Percentiles rank a stretch among this genome's conserved stretches.
Conservation (phyloP, 2,888 invertebrate species). For the Aproaerema taeniolella region DNA sequence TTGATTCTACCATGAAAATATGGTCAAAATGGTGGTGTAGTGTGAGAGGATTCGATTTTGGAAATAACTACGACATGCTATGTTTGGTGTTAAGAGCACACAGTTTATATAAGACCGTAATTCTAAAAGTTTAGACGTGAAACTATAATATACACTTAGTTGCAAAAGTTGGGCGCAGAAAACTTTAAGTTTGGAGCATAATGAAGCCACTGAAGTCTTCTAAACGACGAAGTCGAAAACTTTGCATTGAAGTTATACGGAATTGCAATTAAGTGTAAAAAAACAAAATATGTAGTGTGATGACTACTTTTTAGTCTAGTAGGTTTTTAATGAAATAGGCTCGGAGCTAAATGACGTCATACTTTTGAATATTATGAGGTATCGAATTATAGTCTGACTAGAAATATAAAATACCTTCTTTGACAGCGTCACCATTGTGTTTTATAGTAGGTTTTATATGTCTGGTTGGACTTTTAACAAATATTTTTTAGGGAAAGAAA, state of each 20-base stretch:
- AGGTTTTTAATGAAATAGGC: no score
- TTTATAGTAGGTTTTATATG: no score
- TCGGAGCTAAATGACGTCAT: no score
- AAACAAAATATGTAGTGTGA: background rate
- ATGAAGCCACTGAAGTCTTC: background rate
- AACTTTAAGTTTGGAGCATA: background rate
- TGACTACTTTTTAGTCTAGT: background rate
- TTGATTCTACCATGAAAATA: no score
- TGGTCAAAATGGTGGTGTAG: background rate
- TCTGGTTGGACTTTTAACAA: no score
- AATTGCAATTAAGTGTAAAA: background rate
- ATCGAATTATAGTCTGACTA: no score
- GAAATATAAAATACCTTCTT: no score
- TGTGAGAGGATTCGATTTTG: background rate
- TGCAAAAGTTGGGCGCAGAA: constrained; percentile 23
- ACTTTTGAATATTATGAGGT: no score
- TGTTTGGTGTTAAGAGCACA: background rate
- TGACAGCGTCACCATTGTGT: no score
- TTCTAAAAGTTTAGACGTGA: constrained; percentile 10
- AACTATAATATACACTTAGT: constrained; percentile 29
- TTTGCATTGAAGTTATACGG: background rate
- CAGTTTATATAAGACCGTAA: background rate
- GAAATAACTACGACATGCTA: background rate
- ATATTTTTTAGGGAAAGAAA: no score
- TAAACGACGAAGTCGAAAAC: no score